A percentile compares a stretch with the other conserved stretches of the same genome.
These are phyloP conservation scores for Apeira syringaria DNA, from an alignment of 2,888 invertebrate genomes.

Conservation along the genomic window DNA sequence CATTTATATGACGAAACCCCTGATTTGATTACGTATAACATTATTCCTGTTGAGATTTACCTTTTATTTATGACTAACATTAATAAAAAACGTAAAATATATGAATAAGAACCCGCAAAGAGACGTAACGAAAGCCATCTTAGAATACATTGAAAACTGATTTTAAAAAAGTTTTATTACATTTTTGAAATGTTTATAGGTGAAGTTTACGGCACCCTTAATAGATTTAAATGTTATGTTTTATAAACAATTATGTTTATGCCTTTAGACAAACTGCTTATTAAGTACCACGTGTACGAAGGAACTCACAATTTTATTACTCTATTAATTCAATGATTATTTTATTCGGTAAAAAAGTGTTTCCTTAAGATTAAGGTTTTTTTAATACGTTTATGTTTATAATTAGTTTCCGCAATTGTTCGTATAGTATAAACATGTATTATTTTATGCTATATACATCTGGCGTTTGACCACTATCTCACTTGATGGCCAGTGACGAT, in stretches of 20 bases:
- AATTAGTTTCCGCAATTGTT: too few species aligned
- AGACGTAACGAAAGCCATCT: slow-evolving; percentile 40
- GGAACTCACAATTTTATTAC: slow-evolving; percentile 18
- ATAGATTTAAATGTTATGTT: slow-evolving; percentile 37
- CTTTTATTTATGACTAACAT: slow-evolving; percentile 50
- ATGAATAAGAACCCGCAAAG: slow-evolving; percentile 27
- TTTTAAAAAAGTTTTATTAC: slow-evolving; percentile 48
- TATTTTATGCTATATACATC: too few species aligned
- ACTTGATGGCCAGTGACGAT: too few species aligned
- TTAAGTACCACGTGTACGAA: slow-evolving; percentile 14
- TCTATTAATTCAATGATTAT: slow-evolving; percentile 23
- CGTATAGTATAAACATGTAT: too few species aligned
- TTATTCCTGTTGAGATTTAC: slow-evolving; percentile 47
- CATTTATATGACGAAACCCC: slow-evolving; percentile 50
- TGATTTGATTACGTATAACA: slow-evolving; percentile 51
- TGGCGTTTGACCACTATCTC: too few species aligned
- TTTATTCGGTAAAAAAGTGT: slow-evolving; percentile 16
- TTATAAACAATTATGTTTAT: slow-evolving; percentile 32
- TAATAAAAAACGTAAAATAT: slow-evolving; percentile 46
- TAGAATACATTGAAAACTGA: slow-evolving; percentile 43
- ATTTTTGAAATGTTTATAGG: slow-evolving; percentile 49
- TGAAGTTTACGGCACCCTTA: slow-evolving; percentile 43
- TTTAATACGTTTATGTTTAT: too few species aligned
- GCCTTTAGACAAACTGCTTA: slow-evolving; percentile 12
- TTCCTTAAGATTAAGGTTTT: too few species aligned